Evolutionary conservation across 2,888 invertebrate genomes (phyloP).

Genomic region (Macrophya alboannulata): DNA sequence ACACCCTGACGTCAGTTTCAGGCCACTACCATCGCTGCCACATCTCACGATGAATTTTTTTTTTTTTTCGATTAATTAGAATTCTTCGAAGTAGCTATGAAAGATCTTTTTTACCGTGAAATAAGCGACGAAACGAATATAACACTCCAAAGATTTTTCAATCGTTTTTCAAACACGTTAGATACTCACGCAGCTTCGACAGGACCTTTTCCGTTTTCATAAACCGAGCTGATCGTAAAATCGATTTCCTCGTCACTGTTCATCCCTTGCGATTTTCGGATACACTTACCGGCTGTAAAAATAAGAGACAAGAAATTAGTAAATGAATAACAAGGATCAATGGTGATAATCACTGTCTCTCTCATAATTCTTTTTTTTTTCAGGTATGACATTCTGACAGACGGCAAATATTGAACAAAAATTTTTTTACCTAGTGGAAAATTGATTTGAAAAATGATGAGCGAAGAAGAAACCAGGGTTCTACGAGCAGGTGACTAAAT

Average conservation of each 20-base stretch:
- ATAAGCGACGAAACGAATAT: not conserved
- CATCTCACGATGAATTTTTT: not conserved
- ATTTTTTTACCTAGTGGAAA: too few relatives aligned
- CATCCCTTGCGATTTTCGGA: not conserved
- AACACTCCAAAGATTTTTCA: not conserved
- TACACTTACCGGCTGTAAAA: constrained; percentile 77
- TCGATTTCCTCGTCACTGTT: not conserved
- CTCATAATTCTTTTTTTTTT: not conserved
- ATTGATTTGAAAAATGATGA: not conserved
- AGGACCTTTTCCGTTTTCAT: not conserved
- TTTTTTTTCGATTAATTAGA: not conserved
- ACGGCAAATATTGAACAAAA: not conserved
- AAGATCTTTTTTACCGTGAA: not conserved
- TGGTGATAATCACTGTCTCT: not conserved
- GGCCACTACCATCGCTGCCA: not conserved
- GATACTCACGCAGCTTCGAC: not conserved
- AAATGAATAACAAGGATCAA: not conserved
- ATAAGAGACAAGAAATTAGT: constrained; percentile 60
- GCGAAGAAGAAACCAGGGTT: not conserved
- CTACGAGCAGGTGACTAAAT: not conserved
- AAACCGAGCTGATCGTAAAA: not conserved
- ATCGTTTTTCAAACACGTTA: not conserved
- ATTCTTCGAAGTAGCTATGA: not conserved
- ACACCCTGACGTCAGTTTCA: constrained; percentile 32
- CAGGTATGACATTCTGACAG: too few relatives aligned